Conservation (phyloP, 92 coral and sea anemone genomes). For the Zoanthus solanderi region DNA sequence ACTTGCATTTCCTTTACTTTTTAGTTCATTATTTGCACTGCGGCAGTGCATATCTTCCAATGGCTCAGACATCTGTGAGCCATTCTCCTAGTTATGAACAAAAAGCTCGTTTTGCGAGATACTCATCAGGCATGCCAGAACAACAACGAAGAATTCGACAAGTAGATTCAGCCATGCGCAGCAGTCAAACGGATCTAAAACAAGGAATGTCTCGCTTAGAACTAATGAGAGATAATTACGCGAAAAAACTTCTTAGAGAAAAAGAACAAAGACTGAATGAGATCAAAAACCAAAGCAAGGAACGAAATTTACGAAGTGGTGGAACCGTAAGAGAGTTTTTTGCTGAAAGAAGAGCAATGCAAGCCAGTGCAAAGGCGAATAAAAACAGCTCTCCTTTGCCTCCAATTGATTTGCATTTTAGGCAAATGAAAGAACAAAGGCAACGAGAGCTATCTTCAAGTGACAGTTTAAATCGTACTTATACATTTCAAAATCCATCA, state of each 20-base stretch:
- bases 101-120: slow-evolving; percentile 24
- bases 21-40: slow-evolving; percentile 3
- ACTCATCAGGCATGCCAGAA: slow-evolving; percentile 56
- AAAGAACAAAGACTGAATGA: slow-evolving; percentile 80
- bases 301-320: slow-evolving; percentile 40
- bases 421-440: slow-evolving; percentile 72
- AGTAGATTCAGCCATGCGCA: slow-evolving; percentile 67
- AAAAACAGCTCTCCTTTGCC: slow-evolving; percentile 78
- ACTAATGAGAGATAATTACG: slow-evolving; percentile 80
- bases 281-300: slow-evolving; percentile 52
- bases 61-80: slow-evolving; percentile 29
- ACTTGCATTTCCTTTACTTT: background rate
- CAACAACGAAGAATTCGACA: slow-evolving; percentile 21
- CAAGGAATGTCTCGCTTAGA: slow-evolving; percentile 81
- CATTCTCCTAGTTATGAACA: slow-evolving; percentile 22
- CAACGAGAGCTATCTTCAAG: slow-evolving; percentile 37
- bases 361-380: slow-evolving; percentile 69
- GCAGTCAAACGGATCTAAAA: slow-evolving; percentile 48
- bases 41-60: background rate
- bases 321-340: slow-evolving; percentile 96
- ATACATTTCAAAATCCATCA: slow-evolving; percentile 15
- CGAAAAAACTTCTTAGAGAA: slow-evolving; percentile 83
- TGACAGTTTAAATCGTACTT: background rate
- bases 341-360: slow-evolving; percentile 91
- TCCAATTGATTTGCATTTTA: slow-evolving; percentile 87